Evolutionary conservation across 2,888 invertebrate species (phyloP), one percentile per base, ranked within the genome.

Genomic region (Hedya salicella): DNA sequence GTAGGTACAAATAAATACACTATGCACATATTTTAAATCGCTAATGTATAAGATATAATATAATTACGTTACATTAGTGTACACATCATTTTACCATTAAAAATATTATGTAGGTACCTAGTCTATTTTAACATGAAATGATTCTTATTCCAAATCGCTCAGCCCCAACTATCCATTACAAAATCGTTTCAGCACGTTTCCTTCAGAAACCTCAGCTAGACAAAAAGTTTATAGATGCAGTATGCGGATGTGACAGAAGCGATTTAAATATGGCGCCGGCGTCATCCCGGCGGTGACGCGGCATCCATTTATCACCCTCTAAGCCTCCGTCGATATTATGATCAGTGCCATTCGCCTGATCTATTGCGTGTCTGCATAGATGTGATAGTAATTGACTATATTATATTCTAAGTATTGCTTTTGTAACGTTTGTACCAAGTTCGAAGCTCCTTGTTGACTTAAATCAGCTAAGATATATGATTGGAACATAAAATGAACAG

Each of bases 301-400:
- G 87, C 87, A 83, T 78, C 87, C 91, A 91, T 91, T 91, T 91
- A 91, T 91, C 91, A 91, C 88, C 83, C 83, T 77, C 79, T 91
- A 91, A 91, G 91, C 91, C 91, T 89, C 88, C 88, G 89, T 84
- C 91, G 90, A 91, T 91, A 91, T 91, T 91, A 90, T 91, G 91
- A 91, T 91, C 91, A 91, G 91, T 91, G 91, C 88, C 87, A 86
- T 84, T 88, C 88, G 85, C 87, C 82, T 80, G 81, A 81, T 75
- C 70, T 72, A 85, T 81, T 75, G 68, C 83, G 75, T 89, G 67
- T 83, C 8, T 2, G 25, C 70, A 80, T 71, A 49, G 61, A 6
- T 11, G 54, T 39, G 49, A 53, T 52, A 36, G 21, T 14, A 46
- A 25, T 17, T 25, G 53, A 5, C 17, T n/a, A n/a, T 25, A 8